Evolutionary conservation across 2,888 invertebrate species (phyloP).

Genomic region (Aspidiotus rigidus): DNA sequence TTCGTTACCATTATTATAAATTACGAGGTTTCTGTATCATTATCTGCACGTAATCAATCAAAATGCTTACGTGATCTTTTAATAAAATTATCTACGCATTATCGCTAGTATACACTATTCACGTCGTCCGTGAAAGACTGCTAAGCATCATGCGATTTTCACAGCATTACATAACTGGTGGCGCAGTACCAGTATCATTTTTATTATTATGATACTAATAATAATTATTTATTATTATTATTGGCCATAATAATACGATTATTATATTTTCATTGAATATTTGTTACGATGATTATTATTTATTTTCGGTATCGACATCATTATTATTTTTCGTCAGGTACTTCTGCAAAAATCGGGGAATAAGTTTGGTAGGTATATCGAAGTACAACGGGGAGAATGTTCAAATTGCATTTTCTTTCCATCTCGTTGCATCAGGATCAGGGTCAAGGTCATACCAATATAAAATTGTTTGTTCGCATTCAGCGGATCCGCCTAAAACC

Average conservation of each 20-base stretch:
- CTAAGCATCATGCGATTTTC: conserved; percentile 14
- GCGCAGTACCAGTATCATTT: conserved; percentile 5
- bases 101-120: neutral
- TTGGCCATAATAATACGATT: neutral
- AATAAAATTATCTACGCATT: conserved; percentile 14
- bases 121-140: conserved; percentile 11
- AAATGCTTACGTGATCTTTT: conserved; percentile 17
- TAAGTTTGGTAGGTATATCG: too few species aligned
- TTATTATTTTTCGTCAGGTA: too few species aligned
- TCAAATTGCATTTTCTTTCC: too few species aligned
- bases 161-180: conserved; percentile 7
- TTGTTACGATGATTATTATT: neutral
- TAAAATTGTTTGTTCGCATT: too few species aligned
- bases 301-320: too few species aligned
- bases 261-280: conserved; percentile 1
- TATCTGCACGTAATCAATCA: conserved; percentile 14
- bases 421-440: too few species aligned
- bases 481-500: too few species aligned
- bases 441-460: too few species aligned
- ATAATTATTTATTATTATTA: neutral
- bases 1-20: neutral
- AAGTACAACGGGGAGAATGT: too few species aligned
- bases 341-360: too few species aligned
- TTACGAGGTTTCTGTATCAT: conserved; percentile 13
- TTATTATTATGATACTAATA: neutral